A percentile compares a stretch with the other conserved stretches of the same genome.
Conservation (phyloP, 2,113 vertebrate genomes). For the Dromiciops gliroides region DNA sequence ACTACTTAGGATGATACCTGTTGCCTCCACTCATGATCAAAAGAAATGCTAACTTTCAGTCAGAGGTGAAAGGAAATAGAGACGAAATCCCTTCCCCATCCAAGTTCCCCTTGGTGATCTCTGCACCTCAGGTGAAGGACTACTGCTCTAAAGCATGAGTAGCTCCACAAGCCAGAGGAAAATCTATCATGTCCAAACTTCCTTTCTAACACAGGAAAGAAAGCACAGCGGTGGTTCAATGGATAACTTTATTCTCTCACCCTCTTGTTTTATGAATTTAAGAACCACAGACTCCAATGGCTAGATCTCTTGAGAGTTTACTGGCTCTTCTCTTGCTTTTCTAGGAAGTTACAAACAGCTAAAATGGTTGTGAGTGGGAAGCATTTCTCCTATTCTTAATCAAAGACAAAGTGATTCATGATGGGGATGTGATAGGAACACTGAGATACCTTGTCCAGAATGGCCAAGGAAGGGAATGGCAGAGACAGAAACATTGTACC, state of each 20-base stretch:
- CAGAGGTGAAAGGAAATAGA: neutral
- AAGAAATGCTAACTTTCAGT: neutral
- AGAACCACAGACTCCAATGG: neutral
- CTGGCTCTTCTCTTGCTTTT: neutral
- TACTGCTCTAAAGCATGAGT: neutral
- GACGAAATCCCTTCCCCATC: neutral
- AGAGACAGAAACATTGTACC: neutral
- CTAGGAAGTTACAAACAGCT: slow-evolving; percentile 10
- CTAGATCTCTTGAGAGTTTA: neutral
- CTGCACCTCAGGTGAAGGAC: neutral
- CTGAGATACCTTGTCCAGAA: neutral
- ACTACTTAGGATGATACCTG: neutral
- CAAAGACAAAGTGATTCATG: neutral
- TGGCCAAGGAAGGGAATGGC: neutral
- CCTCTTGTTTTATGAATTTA: neutral
- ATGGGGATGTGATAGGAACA: neutral
- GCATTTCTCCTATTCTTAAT: slow-evolving; percentile 20
- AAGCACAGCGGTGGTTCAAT: neutral
- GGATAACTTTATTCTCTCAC: neutral
- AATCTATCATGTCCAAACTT: neutral
- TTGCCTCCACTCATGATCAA: neutral
- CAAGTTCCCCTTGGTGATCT: neutral
- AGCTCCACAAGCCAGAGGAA: neutral
- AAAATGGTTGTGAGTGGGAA: neutral
- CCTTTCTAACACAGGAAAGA: neutral